A percentile compares a stretch with the other conserved stretches of the same genome.
Evolutionary conservation across 2,888 invertebrate genomes (phyloP).

Genomic region (Globia sparganii): DNA sequence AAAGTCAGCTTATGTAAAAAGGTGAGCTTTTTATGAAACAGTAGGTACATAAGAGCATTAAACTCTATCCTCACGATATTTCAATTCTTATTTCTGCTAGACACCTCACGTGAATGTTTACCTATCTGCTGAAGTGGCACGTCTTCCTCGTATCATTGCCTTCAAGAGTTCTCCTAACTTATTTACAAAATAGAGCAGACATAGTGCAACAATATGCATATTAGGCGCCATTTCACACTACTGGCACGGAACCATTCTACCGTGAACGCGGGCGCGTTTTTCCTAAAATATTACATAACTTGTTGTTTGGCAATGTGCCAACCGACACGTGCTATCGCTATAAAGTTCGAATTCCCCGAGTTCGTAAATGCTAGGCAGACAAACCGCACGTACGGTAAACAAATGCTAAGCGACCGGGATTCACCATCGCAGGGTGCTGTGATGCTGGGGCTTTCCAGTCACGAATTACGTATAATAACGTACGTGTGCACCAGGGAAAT

Average conservation of each 20-base stretch:
- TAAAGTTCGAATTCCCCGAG: conserved; percentile 51
- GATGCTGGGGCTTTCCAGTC: conserved; percentile 46
- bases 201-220: background rate
- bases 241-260: conserved; percentile 26
- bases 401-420: conserved; percentile 45
- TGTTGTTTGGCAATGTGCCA: conserved; percentile 55
- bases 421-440: conserved; percentile 26
- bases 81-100: background rate
- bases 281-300: conserved; percentile 60
- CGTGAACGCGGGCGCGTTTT: conserved; percentile 34
- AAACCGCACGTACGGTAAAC: conserved; percentile 47
- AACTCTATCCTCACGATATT: background rate
- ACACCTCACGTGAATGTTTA: background rate
- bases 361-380: conserved; percentile 38
- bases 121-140: background rate
- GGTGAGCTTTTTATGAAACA: background rate
- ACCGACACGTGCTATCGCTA: conserved; percentile 50
- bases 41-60: background rate
- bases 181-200: background rate
- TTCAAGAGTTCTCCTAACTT: background rate
- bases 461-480: conserved; percentile 4
- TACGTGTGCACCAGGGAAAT: background rate
- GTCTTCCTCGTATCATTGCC: background rate
- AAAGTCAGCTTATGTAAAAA: background rate
- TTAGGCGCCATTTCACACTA: conserved; percentile 31